Percentiles rank a stretch among this genome's conserved stretches.
These are phyloP conservation scores for Sebastes glaucus DNA, from an alignment of 2,797 vertebrate species.

Conservation along the genomic window DNA sequence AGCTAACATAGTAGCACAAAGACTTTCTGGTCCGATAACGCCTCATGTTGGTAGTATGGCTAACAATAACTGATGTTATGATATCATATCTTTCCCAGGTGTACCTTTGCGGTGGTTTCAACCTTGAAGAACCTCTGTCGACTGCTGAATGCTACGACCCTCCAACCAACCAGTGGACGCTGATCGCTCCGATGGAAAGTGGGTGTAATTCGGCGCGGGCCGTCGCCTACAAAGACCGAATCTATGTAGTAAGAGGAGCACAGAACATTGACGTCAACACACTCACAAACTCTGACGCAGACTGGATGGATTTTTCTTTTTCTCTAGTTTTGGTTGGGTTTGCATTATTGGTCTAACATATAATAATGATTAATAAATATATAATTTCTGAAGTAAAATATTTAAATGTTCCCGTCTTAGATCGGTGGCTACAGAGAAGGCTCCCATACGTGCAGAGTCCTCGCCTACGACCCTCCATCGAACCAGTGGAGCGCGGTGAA, in stretches of 20 bases:
- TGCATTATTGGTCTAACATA: no score
- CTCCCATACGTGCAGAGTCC: slow-evolving; percentile 72
- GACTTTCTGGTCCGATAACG: no score
- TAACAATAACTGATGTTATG: not conserved
- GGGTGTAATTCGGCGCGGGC: slow-evolving; percentile 66
- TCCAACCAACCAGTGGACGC: slow-evolving; percentile 84
- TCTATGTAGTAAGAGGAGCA: slow-evolving; percentile 46
- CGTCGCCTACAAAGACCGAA: slow-evolving; percentile 12
- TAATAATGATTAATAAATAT: no score
- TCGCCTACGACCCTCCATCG: slow-evolving; percentile 77
- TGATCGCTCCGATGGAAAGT: slow-evolving; percentile 79
- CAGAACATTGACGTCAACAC: not conserved
- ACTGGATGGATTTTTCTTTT: no score
- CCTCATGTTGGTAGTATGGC: not conserved
- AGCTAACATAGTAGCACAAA: no score
- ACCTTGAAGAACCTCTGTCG: slow-evolving; percentile 71
- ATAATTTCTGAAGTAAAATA: not conserved
- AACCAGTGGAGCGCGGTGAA: slow-evolving; percentile 74
- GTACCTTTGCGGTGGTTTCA: slow-evolving; percentile 79
- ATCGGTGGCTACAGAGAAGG: slow-evolving; percentile 80
- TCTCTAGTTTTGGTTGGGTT: no score
- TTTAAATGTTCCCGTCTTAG: slow-evolving; percentile 49
- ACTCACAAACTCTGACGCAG: not conserved
- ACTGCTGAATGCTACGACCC: slow-evolving; percentile 84
- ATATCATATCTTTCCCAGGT: slow-evolving; percentile 21